Evolutionary conservation across 2,797 vertebrate genomes (phyloP), one percentile per base, ranked within the genome.

Genomic region (Eulemur coronatus): DNA sequence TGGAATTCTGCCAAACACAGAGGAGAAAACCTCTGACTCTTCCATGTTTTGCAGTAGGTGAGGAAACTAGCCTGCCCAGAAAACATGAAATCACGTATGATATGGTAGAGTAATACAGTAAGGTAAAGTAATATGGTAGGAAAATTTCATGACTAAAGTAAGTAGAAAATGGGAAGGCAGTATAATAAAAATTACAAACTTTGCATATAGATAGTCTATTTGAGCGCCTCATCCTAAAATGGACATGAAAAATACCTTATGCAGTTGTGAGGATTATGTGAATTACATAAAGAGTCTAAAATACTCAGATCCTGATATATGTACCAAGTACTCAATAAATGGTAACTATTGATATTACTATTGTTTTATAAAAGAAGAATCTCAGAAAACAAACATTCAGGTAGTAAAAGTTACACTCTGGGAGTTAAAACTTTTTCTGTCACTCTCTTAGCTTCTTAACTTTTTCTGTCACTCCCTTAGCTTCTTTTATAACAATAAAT

Each of bases 1-100:
- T 91, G 70, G 93, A 93, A 88, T 61, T 95, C 78, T 18, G 65
- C 90, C 87, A 87, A 80, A 84, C 24, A 81, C 17, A 81, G n/a
- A 94, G 28, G 41, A 92, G 81, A 87, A 78, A 87, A 79, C 61
- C 87, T 80, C 91, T 69, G 86, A 75, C 67, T 91, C 52, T 63
- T 76, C 30, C 33, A 20, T 22, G 22, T n/a, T 87, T 76, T 84
- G 69, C 76, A 84, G 7, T 38, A n/a, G 41, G 28, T 78, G 28
- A 59, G 24, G 24, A 61, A 93, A 93, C 69, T 3, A 78, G 38
- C 35, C 38, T 43, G 46, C 9, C 73, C 75, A 90, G 38, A 72
- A 89, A 94, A 94, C 67, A 84, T 57, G 72, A 76, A 89, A 59
- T 93, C 43, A 72, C 67, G 41, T 57, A 59, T 72, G 89, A 59